Percentiles rank a stretch among this genome's conserved stretches.
These are phyloP conservation scores for Aphaenogaster rudis DNA, from an alignment of 1,140 invertebrate genomes.

Conservation along the genomic window DNA sequence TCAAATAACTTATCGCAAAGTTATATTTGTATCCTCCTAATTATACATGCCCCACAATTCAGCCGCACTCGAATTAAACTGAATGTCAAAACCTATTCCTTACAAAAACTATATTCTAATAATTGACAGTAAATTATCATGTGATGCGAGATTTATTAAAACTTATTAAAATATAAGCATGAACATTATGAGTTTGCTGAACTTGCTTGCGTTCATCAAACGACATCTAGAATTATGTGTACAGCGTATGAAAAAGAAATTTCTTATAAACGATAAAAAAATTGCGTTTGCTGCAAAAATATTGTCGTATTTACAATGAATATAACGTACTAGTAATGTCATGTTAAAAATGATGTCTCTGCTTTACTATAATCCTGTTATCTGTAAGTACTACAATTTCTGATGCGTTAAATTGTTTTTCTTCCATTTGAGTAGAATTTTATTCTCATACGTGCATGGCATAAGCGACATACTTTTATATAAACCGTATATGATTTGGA, in stretches of 20 bases:
- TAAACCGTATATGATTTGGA: background rate
- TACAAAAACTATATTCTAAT: constrained; percentile 32
- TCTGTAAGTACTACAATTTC: constrained; percentile 44
- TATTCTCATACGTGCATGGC: background rate
- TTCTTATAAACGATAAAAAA: constrained; percentile 29
- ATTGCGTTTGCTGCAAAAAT: constrained; percentile 35
- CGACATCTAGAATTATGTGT: background rate
- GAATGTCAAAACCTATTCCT: background rate
- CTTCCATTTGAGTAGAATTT: constrained; percentile 13
- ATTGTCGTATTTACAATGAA: constrained; percentile 61
- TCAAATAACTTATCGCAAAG: constrained; percentile 42
- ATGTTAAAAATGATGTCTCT: constrained; percentile 24
- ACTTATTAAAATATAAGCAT: constrained; percentile 38
- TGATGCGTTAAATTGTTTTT: background rate
- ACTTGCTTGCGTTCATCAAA: constrained; percentile 13
- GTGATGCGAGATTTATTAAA: constrained; percentile 43
- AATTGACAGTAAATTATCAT: constrained; percentile 44
- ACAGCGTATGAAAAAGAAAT: constrained; percentile 6
- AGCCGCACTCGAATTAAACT: constrained; percentile 3
- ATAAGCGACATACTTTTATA: background rate
- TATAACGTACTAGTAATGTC: constrained; percentile 33
- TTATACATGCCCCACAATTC: background rate
- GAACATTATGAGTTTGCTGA: background rate
- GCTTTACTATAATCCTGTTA: constrained; percentile 39
- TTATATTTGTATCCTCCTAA: constrained; percentile 25